Base-by-base conservation (phyloP, 1,140 invertebrate genomes). In the Drosophila guanche region DNA sequence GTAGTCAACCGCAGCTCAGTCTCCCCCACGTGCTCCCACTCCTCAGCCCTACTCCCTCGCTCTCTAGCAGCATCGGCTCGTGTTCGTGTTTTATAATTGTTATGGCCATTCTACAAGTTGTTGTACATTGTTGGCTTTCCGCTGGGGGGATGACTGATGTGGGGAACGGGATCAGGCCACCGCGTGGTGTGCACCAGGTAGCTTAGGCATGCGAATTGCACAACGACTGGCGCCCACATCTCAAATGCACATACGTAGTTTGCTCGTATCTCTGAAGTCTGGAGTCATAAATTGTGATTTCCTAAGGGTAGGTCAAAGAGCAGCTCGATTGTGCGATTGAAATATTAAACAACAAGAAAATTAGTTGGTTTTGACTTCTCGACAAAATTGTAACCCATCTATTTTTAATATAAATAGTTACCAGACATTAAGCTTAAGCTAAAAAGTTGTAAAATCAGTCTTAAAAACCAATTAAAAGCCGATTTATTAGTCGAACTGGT, bases 51-150 rank as follows among this genome's bases (percentile, higher is more conserved):
- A 45, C 8, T 33, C 20, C 16, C 33, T n/a, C n/a, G 5, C 7
- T 53, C 40, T 12, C 25, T 10, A 10, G 7, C 22, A 37, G 37
- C 7, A 33, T n/a, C 51, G n/a, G 20, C 59, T 51, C 27, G 70
- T 51, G 69, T 74, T 74, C 70, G 70, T 74, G 70, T 74, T 74
- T 74, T 74, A 74, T 74, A 74, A 74, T 74, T 74, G 70, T 74
- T 74, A 74, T 74, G 70, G 70, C 70, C 70, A 74, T 74, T 74
- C 51, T 74, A 74, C 70, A 74, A 74, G 69, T 65, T 65, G 59
- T 65, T 65, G 46, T 37, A 74, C 59, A 65, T 57, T 74, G 70
- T 74, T 74, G 53, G 46, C 52, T 42, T 72, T 55, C 2, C 29
- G 45, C 23, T 46, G 22, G 7, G 50, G 7, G 16, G 25, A 27